phyloP scores from a whole-genome alignment of 2,113 vertebrate genomes.

The Aspiorhynchus laticeps region DNA sequence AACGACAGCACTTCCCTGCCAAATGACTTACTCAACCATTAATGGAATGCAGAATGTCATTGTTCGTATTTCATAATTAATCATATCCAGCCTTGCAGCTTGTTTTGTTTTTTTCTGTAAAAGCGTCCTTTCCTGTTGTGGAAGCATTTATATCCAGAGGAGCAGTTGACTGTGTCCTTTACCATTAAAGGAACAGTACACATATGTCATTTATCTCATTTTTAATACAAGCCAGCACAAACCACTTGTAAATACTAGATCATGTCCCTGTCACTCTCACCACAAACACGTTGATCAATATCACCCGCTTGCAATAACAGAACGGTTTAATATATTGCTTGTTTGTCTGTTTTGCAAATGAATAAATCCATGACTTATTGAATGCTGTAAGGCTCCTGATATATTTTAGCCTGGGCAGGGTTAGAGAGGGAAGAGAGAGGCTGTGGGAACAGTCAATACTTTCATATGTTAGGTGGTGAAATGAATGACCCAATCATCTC shows the following conservation, averaged over 20 bases:
- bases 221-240: constrained; percentile 11
- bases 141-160: not conserved
- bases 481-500: constrained; percentile 78
- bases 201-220: constrained; percentile 27
- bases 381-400: constrained; percentile 65
- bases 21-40: constrained; percentile 28
- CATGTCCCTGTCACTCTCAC: constrained; percentile 21
- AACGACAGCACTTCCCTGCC: not conserved
- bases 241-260: constrained; percentile 29
- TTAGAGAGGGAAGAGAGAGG: constrained; percentile 62
- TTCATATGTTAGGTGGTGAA: constrained; percentile 78
- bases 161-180: not conserved
- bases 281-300: constrained; percentile 64
- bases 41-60: constrained; percentile 26
- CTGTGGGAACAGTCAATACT: constrained; percentile 80
- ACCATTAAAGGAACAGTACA: not conserved
- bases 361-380: constrained; percentile 71
- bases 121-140: constrained; percentile 8
- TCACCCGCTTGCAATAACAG: constrained; percentile 65
- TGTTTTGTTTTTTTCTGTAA: constrained; percentile 7
- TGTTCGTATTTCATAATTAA: constrained; percentile 24
- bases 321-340: constrained; percentile 69
- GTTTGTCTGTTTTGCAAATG: constrained; percentile 69
- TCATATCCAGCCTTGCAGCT: constrained; percentile 16
- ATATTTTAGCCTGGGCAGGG: constrained; percentile 67